Percentiles rank a stretch among this genome's conserved stretches.
Conservation (phyloP, 2,113 vertebrate genomes). For the Dissostichus mawsoni region DNA sequence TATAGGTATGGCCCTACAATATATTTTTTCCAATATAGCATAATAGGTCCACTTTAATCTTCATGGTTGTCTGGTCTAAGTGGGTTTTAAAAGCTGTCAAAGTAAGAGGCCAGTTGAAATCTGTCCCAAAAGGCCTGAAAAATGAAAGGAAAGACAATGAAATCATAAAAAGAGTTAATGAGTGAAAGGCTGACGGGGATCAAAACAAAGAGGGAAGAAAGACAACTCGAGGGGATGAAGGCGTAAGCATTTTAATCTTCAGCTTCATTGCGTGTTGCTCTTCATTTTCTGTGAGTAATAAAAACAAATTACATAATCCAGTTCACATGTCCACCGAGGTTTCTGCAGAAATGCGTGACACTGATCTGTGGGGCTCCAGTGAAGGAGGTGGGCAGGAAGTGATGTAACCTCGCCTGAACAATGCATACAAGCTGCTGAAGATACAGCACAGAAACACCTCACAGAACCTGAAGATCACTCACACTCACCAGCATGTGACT, state of each 20-base stretch:
- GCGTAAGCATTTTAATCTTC: constrained; percentile 35
- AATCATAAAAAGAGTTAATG: background rate
- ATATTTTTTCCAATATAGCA: too few relatives aligned
- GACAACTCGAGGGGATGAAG: constrained; percentile 8
- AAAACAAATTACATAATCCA: constrained; percentile 47
- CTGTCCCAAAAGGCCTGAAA: constrained; percentile 3
- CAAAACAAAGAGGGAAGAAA: background rate
- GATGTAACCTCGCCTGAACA: constrained; percentile 57
- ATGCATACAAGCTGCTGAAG: constrained; percentile 36
- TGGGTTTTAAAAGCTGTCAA: constrained; percentile 40
- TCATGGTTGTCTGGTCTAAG: constrained; percentile 34
- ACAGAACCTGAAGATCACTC: constrained; percentile 15
- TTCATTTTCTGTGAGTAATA: constrained; percentile 24
- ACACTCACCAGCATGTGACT: constrained; percentile 1
- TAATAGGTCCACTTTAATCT: background rate
- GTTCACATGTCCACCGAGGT: constrained; percentile 44
- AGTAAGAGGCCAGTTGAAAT: constrained; percentile 16
- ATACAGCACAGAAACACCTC: constrained; percentile 1
- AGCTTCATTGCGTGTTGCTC: constrained; percentile 2
- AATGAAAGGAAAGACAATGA: constrained; percentile 25
- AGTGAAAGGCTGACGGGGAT: constrained; percentile 10
- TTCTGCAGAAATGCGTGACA: constrained; percentile 35
- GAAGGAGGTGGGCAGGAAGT: constrained; percentile 35
- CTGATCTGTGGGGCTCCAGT: constrained; percentile 35
- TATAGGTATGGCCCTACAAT: too few relatives aligned